Evolutionary conservation across 2,113 vertebrate genomes (phyloP), one percentile per base, ranked within the genome.

Genomic region (Labrus mixtus): DNA sequence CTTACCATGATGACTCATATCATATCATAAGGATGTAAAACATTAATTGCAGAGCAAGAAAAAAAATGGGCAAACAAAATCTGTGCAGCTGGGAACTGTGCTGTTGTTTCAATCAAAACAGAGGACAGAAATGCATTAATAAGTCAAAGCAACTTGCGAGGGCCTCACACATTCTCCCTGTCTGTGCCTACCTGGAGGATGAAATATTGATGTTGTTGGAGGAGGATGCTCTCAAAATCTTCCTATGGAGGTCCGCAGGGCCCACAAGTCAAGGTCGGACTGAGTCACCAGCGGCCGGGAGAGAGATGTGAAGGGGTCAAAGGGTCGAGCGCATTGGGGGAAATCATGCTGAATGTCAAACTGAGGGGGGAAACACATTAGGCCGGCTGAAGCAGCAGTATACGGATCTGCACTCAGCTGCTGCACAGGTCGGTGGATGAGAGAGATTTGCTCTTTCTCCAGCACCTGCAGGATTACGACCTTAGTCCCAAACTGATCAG

Each of bases 301-400:
- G 87, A 75, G 67, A 67, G 70, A 80, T 81, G 62, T 51, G 74
- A 84, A 50, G 55, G 54, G 78, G 82, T 85, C 79, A 84, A 68
- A 79, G 71, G 73, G 78, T 79, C 46, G 6, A 25, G 66, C 81
- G 79, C 80, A 64, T 45, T 33, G 85, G 89, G 88, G 76, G 68
- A 77, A 89, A 74, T 71, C 58, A 46, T 85, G 65, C 78, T 87
- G 92, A 93, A 91, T 92, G 88, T 91, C 87, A 93, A 93, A 87
- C 77, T 76, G 75, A 90, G 71, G 72, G 72, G 76, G 75, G 79
- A 77, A 66, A 81, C 77, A 45, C 82, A 45, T n/a, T 55, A 22
- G 81, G 68, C 70, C 55, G 77, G 68, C 20, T 19, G 61, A 84
- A 36, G 71, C 87, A 84, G 61, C 66, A 69, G 15, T 53, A n/a